Evolutionary conservation across 30 jellyfish, hydroid and myxozoan species (phyloP).

Genomic region (Aurelia aurita complex sp. Pacific): DNA sequence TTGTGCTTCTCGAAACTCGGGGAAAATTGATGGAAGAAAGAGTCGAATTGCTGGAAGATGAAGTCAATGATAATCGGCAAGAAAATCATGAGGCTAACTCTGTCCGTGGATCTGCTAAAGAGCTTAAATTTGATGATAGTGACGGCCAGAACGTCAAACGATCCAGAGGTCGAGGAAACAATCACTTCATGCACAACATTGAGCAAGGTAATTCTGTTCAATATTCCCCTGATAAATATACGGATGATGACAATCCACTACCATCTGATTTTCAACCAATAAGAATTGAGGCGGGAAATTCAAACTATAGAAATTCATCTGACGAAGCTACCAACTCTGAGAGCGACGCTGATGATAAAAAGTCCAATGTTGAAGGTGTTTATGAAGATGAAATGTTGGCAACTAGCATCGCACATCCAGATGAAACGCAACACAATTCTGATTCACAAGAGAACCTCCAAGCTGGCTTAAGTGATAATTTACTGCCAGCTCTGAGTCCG

Average conservation of each 20-base stretch:
- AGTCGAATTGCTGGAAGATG: neutral
- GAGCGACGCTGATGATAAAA: neutral
- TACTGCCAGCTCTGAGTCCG: constrained; percentile 31
- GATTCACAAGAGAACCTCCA: neutral
- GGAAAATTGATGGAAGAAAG: constrained; percentile 54
- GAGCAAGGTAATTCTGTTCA: neutral
- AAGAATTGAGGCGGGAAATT: neutral
- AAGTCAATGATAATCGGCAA: neutral
- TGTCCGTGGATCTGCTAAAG: neutral
- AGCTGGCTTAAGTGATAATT: neutral
- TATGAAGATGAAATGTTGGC: neutral
- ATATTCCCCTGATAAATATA: constrained; percentile 84
- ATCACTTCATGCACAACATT: neutral
- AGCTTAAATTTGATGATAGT: neutral
- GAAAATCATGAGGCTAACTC: neutral
- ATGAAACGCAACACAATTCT: neutral
- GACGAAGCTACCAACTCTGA: neutral
- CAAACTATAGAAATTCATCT: neutral
- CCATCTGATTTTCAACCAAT: constrained; percentile 61
- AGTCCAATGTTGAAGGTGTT: neutral
- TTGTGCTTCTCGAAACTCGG: constrained; percentile 68
- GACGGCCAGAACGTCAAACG: neutral
- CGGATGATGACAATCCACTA: constrained; percentile 50
- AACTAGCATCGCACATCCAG: neutral
- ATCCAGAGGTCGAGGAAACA: neutral